A percentile compares a stretch with the other conserved stretches of the same genome.
Conservation (phyloP, 2,113 vertebrate species). For the Seriola dumerili region DNA sequence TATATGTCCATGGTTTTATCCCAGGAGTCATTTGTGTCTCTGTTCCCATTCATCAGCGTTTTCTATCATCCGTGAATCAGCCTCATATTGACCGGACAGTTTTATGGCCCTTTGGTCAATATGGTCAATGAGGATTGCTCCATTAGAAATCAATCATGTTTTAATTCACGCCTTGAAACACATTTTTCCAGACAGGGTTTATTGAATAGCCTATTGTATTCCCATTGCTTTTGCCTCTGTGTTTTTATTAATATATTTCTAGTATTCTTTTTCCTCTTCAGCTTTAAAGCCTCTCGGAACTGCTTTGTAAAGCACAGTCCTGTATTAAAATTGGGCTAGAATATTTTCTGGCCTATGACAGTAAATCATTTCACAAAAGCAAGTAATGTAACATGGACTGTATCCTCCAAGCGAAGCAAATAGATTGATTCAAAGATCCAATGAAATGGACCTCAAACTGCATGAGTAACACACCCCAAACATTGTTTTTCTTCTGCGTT, state of each 20-base stretch:
- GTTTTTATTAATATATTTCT: neutral
- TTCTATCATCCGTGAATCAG: constrained; percentile 49
- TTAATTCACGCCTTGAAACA: constrained; percentile 31
- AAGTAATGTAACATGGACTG: neutral
- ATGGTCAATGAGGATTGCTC: constrained; percentile 37
- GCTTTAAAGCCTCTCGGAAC: neutral
- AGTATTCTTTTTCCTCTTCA: neutral
- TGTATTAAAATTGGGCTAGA: constrained; percentile 2
- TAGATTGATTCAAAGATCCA: neutral
- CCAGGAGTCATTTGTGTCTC: constrained; percentile 21
- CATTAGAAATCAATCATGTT: constrained; percentile 55
- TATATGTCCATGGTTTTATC: constrained; percentile 24
- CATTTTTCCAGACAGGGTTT: constrained; percentile 24
- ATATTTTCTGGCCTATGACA: neutral
- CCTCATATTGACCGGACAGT: constrained; percentile 48
- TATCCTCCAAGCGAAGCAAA: neutral
- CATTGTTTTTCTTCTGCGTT: neutral
- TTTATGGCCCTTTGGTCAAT: constrained; percentile 58
- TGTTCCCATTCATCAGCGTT: constrained; percentile 54
- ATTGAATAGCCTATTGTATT: neutral
- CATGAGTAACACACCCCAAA: neutral
- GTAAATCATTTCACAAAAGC: neutral
- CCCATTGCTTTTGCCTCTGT: neutral
- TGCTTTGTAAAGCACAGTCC: neutral
- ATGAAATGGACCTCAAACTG: neutral